phyloP scores from a whole-genome alignment of 2,888 invertebrate species.

The Dryococelus australis region DNA sequence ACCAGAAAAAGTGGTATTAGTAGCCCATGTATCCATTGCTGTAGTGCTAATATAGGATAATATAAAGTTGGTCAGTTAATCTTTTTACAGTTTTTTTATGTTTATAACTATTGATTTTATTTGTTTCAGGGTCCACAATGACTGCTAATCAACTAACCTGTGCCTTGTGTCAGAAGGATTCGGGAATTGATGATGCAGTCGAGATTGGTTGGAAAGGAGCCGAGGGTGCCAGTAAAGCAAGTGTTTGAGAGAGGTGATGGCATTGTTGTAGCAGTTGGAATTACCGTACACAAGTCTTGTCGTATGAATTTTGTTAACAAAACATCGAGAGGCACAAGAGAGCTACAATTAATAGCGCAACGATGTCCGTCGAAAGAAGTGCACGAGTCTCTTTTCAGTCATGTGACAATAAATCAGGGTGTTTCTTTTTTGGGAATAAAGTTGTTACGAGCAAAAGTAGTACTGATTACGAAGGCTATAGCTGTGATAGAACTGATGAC shows the following conservation, averaged over 20 bases:
- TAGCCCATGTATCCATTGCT: neutral
- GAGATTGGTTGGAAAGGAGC: neutral
- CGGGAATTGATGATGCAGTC: neutral
- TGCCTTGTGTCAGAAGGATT: neutral
- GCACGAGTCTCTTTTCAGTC: neutral
- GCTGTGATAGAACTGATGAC: neutral
- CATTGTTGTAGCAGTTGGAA: constrained; percentile 11
- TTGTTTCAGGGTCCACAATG: neutral
- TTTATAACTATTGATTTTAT: neutral
- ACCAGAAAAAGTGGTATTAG: neutral
- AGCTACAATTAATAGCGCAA: neutral
- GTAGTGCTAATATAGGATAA: no score
- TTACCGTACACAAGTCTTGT: neutral
- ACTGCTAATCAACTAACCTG: neutral
- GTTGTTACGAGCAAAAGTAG: neutral
- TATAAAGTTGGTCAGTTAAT: no score
- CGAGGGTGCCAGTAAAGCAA: neutral
- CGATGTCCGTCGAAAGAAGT: neutral
- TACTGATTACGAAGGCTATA: neutral
- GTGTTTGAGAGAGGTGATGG: neutral
- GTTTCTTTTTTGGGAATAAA: neutral
- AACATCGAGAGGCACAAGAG: neutral
- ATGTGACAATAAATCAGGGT: neutral
- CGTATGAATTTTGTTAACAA: neutral
- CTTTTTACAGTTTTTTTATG: no score